These are phyloP conservation scores for Esox lucius DNA, from an alignment of 2,797 vertebrate genomes.

Conservation along the genomic window DNA sequence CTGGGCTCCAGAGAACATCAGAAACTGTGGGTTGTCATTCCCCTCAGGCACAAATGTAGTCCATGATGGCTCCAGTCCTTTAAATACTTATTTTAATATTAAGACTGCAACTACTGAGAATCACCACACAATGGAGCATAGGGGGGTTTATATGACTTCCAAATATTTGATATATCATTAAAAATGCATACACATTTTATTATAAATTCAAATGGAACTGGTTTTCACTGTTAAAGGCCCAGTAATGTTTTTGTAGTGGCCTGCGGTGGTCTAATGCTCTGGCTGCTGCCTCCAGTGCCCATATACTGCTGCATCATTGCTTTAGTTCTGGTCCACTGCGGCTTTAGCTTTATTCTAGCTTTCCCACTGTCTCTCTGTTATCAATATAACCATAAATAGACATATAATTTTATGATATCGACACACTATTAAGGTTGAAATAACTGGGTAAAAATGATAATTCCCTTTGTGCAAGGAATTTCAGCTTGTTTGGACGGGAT, in stretches of 20 bases:
- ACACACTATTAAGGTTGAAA: too few species aligned
- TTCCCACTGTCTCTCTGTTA: too few species aligned
- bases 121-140: neutral
- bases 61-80: neutral
- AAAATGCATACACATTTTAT: neutral
- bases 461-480: too few species aligned
- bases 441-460: too few species aligned
- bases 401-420: too few species aligned
- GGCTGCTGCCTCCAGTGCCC: too few species aligned
- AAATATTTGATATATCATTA: neutral
- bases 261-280: neutral
- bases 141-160: neutral
- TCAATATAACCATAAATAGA: too few species aligned
- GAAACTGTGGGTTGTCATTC: neutral
- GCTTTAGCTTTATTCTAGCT: too few species aligned
- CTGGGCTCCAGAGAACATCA: neutral
- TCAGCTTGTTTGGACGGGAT: too few species aligned
- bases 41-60: neutral
- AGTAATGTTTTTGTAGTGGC: neutral
- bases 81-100: conserved; percentile 6
- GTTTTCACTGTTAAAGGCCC: neutral
- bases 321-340: too few species aligned
- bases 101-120: neutral
- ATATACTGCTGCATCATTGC: too few species aligned
- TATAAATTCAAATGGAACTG: neutral